Base-by-base conservation (phyloP, 2,797 vertebrate genomes). In the Pangasius mekongensis region DNA sequence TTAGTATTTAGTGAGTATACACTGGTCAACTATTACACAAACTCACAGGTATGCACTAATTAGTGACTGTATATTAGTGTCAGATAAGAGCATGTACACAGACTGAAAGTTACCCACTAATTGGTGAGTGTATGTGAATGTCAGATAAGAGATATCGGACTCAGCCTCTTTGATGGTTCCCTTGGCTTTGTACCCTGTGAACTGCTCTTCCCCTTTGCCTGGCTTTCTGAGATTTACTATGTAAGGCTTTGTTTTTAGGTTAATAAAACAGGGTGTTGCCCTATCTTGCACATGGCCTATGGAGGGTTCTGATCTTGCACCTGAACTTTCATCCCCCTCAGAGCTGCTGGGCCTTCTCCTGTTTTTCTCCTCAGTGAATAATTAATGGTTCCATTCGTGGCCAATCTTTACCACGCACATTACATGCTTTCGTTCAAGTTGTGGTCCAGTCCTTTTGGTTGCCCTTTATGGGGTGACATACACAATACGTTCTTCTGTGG, bases 51-150 rank as follows among this genome's bases (percentile, higher is more conserved):
- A 58, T 43, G 33, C 33, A 27, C 54, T 60, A 60, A 36, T 81
- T 60, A 81, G 20, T 81, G 33, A 81, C 27, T 39, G 30, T 36
- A 81, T 82, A 60, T 60, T 82, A 81, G 4, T 81, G 54, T 81
- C 33, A 36, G 78, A 58, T 81, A 81, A 81, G 33, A 24, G 10
- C 56, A 60, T 33, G 39, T 39, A 22, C 56, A 36, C 11, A 56
- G 49, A 10, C 76, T 20, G 76, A 82, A 80, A 62, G 76, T 39
- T 60, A 14, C 60, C 56, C 56, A 24, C 54, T 82, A 82, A 60
- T 62, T 82, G 56, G 5, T 33, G 11, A 60, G 33, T 82, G 56
- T 56, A 33, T 80, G 77, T 80, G 77, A 58, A 80, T 80, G 77
- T 22, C 30, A 58, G 33, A 80, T 80, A 56, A 80, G 52, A 80